phyloP scores from a whole-genome alignment of 2,113 vertebrate genomes.

The Himantopus leucocephalus region DNA sequence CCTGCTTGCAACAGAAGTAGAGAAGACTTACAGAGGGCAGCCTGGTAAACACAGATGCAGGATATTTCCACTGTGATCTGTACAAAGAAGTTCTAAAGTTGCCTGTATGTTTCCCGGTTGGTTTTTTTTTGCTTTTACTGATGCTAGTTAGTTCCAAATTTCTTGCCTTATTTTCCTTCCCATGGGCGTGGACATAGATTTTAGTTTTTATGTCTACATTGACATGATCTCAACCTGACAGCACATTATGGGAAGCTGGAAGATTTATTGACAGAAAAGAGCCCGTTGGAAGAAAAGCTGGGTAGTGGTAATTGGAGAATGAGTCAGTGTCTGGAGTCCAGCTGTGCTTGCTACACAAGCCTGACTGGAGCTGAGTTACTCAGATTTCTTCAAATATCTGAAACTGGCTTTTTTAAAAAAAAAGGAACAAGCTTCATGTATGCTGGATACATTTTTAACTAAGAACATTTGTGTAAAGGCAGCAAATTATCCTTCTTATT shows the following conservation, averaged over 20 bases:
- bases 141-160: not conserved
- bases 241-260: not conserved
- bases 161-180: conserved; percentile 24
- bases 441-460: not conserved
- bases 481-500: not conserved
- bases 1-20: not conserved
- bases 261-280: conserved; percentile 1
- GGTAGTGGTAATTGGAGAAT: conserved; percentile 37
- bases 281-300: not conserved
- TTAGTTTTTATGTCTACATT: conserved; percentile 5
- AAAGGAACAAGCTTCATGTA: not conserved
- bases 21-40: not conserved
- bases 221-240: conserved; percentile 33
- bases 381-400: not conserved
- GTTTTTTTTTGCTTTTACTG: not conserved
- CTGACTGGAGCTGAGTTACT: not conserved
- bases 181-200: not conserved
- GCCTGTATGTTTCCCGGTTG: not conserved
- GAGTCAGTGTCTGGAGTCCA: conserved; percentile 70
- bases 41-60: not conserved
- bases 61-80: not conserved
- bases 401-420: not conserved
- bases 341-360: conserved; percentile 21
- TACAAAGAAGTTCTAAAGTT: not conserved
- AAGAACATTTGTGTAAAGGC: not conserved